A percentile compares a stretch with the other conserved stretches of the same genome.
phyloP scores from a whole-genome alignment of 2,797 vertebrate species.

The Argya squamiceps region DNA sequence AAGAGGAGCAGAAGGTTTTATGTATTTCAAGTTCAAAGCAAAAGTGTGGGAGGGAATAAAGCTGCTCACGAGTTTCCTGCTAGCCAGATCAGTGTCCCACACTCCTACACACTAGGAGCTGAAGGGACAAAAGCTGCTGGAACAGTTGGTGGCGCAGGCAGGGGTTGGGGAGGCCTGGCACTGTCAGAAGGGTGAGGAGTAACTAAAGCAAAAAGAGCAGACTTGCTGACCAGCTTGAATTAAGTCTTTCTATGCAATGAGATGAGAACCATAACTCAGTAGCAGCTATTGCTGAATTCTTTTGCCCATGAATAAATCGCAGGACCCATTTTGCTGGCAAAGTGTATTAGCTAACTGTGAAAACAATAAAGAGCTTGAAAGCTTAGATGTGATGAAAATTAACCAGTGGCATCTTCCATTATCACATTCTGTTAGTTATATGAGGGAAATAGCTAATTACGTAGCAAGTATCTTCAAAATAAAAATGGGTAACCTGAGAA shows the following conservation, averaged over 20 bases:
- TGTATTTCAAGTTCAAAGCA: neutral
- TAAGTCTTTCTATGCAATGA: neutral
- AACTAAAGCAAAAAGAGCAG: neutral
- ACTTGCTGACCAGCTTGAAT: neutral
- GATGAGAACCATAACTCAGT: neutral
- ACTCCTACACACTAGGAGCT: neutral
- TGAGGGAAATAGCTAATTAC: neutral
- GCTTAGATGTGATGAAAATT: neutral
- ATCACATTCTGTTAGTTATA: neutral
- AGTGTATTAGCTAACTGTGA: neutral
- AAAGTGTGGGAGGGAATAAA: neutral
- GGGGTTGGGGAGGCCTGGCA: accelerated
- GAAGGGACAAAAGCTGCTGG: neutral
- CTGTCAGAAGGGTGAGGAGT: neutral
- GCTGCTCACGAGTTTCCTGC: neutral
- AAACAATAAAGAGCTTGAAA: neutral
- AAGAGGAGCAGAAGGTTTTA: neutral
- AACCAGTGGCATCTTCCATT: neutral
- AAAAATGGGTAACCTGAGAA: slow-evolving; percentile 1
- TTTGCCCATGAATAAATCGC: neutral
- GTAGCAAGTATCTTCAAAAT: neutral
- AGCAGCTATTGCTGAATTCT: neutral
- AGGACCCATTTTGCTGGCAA: neutral
- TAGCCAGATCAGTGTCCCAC: neutral
- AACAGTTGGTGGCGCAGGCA: neutral